Evolutionary conservation across 2,888 invertebrate species (phyloP), one percentile per base, ranked within the genome.

Genomic region (Sinhomidia bicolor): DNA sequence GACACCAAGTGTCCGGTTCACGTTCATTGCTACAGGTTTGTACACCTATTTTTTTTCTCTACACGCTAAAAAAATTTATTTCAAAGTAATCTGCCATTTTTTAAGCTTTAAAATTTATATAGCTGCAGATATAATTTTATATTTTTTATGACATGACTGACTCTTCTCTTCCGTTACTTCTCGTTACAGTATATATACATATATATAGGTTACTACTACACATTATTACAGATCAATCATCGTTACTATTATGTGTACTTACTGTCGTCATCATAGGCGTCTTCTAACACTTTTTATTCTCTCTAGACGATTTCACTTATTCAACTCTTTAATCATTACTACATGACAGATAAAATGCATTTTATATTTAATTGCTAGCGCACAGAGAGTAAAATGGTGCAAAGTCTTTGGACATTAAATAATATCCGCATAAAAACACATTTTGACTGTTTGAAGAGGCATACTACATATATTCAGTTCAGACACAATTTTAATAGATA

Each of bases 1-100:
- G 96, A 97, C 85, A 98, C 98, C 9, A 97, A 97, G 92, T 98
- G 98, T 93, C 98, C 98, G 0, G 96, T 99, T 32, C 99, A 99
- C 93, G 98, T 98, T 1, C 99, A 99, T 93, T 98, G 98, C 82
- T 99, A 96, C 93, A 96, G 98, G 94, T 98, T n/a, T n/a, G n/a
- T n/a, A n/a, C n/a, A n/a, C n/a, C n/a, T n/a, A n/a, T n/a, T n/a
- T n/a, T n/a, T n/a, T n/a, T n/a, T n/a, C n/a, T n/a, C n/a, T n/a
- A n/a, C n/a, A n/a, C n/a, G n/a, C n/a, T n/a, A n/a, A n/a, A n/a
- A n/a, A n/a, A n/a, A n/a, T n/a, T n/a, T n/a, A n/a, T n/a, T n/a
- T n/a, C n/a, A n/a, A n/a, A n/a, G n/a, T n/a, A n/a, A n/a, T n/a
- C n/a, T n/a, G n/a, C n/a, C n/a, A n/a, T n/a, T n/a, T n/a, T n/a